A percentile compares a stretch with the other conserved stretches of the same genome.
These are phyloP conservation scores for Vanessa atalanta DNA, from an alignment of 1,140 invertebrate genomes.

Conservation along the genomic window DNA sequence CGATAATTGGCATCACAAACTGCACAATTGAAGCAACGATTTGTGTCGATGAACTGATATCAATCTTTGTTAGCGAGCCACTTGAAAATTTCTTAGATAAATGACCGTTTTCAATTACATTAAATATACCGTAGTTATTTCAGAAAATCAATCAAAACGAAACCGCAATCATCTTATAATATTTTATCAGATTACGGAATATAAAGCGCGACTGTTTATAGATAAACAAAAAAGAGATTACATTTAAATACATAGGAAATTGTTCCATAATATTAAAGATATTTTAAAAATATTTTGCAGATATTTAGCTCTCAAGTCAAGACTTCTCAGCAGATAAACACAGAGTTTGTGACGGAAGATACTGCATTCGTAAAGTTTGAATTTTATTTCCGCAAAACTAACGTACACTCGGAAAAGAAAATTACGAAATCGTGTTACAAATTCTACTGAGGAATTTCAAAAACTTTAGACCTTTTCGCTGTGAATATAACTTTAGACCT, in stretches of 20 bases:
- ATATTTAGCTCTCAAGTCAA: not conserved
- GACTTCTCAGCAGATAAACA: not conserved
- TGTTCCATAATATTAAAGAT: not conserved
- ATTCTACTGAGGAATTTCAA: not conserved
- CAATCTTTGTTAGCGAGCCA: conserved; percentile 5
- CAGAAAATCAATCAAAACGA: too few species aligned
- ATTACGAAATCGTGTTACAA: not conserved
- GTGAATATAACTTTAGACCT: not conserved
- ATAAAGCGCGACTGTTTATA: not conserved
- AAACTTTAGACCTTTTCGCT: not conserved
- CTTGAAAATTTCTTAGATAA: not conserved
- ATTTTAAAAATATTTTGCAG: not conserved
- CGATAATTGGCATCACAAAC: conserved; percentile 58
- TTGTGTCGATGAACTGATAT: conserved; percentile 58
- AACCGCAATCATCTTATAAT: not conserved
- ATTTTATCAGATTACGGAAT: not conserved
- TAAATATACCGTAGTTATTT: not conserved
- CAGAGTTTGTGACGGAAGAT: not conserved
- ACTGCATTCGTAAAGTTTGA: not conserved
- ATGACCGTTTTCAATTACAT: not conserved
- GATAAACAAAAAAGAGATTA: too few species aligned
- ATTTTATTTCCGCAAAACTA: conserved; percentile 3
- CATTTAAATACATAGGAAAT: too few species aligned
- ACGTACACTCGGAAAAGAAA: conserved; percentile 1
- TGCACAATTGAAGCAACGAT: conserved; percentile 52